Base-by-base conservation (phyloP, 2,113 vertebrate species). In the Scytalopus superciliaris region DNA sequence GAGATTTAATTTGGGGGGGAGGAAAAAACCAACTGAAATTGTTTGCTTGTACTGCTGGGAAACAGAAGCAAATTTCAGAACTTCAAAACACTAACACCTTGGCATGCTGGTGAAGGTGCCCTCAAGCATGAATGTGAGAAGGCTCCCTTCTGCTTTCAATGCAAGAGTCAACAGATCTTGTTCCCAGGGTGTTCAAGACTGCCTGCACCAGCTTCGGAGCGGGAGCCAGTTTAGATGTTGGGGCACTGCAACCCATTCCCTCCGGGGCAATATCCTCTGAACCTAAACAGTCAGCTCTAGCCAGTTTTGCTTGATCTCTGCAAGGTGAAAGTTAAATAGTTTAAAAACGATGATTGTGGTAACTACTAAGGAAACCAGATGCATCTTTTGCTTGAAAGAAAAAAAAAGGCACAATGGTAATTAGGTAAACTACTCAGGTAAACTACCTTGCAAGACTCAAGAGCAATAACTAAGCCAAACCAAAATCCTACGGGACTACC, bases 401-500 rank as follows among this genome's bases (percentile, higher is more conserved):
- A 68, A 62, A 42, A 30, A 68, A 11, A 1, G 3, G 3, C 28
- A 45, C 8, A 31, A 42, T 1, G 14, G 12, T 6, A 88, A 25
- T 30, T 47, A 35, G 2, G 28, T 53, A 44, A 79, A 70, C 33
- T 42, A 39, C 23, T 30, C 25, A 9, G 4, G 3, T 40, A 57
- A 86, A 56, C 50, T n/a, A 33, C 24, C 15, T 27, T n/a, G 24
- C 35, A 84, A 57, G 44, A 49, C 40, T 69, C 24, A 49, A 56
- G 0, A 0, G 25, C 18, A 50, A 6, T 7, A 28, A 33, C 8
- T 4, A 45, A 7, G 4, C 27, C 35, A 69, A 27, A 60, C 31
- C 53, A 91, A 67, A 84, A 60, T 23, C 18, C 50, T n/a, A 39
- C 50, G 42, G 8, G 37, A 19, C 17, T 39, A 21, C 49, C 24